Evolutionary conservation across 37 sponge, comb jelly and placozoan species (phyloP), one percentile per base, ranked within the genome.

Genomic region (Beroe ovata): DNA sequence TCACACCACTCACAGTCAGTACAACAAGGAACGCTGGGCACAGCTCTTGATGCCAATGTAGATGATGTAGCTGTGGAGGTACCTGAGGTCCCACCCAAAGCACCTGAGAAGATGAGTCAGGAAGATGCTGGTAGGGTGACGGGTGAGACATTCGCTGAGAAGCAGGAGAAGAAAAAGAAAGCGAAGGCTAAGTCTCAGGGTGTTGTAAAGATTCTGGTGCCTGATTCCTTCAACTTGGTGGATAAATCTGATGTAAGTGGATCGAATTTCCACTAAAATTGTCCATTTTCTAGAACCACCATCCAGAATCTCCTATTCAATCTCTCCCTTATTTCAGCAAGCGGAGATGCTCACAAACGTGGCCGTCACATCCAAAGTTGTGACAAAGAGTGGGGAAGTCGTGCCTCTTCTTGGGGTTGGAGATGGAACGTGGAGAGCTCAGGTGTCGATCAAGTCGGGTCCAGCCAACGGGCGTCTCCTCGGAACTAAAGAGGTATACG

Each of bases 371-470:
- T 77, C 84, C 23, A 77, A 77, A 42, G 84, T 77, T 1, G 54
- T 77, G 21, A 77, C 84, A 19, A 42, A 21, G 35, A 54, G 41
- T 23, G 54, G 38, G 16, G 11, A 19, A 8, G 33, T 77, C 21
- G 84, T 77, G 38, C 84, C 42, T 39, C 84, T 77, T 1, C 84
- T 77, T 0, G 84, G 84, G 4, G 84, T 35, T 42, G 84, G 84
- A 11, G 47, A 77, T 16, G 41, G 33, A 8, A 40, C 26, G 54
- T 77, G 84, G 84, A 40, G 47, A 3, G 84, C 84, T 36, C 14
- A 30, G 8, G 84, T 77, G 0, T 23, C 19, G 3, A 3, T 77
- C 11, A 22, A 21, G 21, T 8, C 26, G 18, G 84, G 84, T n/a
- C 84, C 84, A 6, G 33, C 39, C 20, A 2, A 77, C 41, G 84